Evolutionary conservation across 1,140 invertebrate genomes (phyloP), one percentile per base, ranked within the genome.

Genomic region (Dreissena rostriformis): DNA sequence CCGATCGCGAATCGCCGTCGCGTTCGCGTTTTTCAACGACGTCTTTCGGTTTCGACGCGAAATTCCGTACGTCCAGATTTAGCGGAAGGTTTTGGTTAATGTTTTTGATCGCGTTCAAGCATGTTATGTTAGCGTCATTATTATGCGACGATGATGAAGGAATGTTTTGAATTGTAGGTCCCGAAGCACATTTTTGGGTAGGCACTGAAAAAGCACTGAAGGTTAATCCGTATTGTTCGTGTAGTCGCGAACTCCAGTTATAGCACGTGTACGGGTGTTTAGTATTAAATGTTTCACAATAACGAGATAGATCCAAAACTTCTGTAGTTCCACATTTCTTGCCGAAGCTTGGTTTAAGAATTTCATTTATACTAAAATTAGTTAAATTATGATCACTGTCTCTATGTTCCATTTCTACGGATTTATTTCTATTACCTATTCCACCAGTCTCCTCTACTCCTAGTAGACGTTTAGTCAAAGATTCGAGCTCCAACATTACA

Each of bases 311-410:
- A 26, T 83, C 75, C 66, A 86, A 73, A 15, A 82, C 72, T 67
- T 51, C 67, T n/a, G 19, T 28, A 4, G 68, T 81, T 55, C 70
- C 24, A 26, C 72, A 82, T 73, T 75, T 83, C 66, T 63, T 72
- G n/a, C 86, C 89, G 81, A 90, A 90, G 4, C 81, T 78, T 1
- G 89, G 89, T 79, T 89, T 87, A 70, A 90, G 70, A 82, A 90
- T 90, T 86, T 90, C 89, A 24, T 76, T 71, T 29, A 90, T 90
- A 51, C 86, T 87, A 74, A 90, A 90, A 63, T 88, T 88, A 76
- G 87, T 88, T 26, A 86, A 86, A 55, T 71, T 77, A 29, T 77
- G 67, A 65, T 77, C 75, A 11, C 22, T 10, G 8, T 84, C 68
- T 22, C 71, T 73, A 14, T 66, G 65, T 29, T 77, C 75, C 75